These are phyloP conservation scores for Brienomyrus longianalis DNA, from an alignment of 2,113 vertebrate species.

Conservation along the genomic window DNA sequence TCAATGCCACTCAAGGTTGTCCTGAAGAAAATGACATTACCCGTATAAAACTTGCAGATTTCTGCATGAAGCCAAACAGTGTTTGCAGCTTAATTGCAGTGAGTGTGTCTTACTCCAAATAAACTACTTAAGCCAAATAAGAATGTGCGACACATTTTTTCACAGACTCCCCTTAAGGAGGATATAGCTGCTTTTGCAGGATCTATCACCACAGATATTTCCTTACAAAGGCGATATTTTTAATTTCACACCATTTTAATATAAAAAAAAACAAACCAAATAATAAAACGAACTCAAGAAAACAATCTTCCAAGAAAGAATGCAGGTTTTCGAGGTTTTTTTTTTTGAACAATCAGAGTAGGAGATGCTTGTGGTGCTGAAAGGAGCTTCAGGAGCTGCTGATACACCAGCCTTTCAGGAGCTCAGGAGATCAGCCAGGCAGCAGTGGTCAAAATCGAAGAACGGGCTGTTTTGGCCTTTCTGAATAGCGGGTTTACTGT, in stretches of 20 bases:
- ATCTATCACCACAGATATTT: not conserved
- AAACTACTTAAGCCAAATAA: not conserved
- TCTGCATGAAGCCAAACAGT: not conserved
- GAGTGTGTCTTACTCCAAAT: not conserved
- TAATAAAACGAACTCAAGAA: not conserved
- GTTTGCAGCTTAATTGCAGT: not conserved
- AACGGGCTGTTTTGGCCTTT: not conserved
- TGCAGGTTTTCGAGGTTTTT: not conserved
- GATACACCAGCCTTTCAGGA: not conserved
- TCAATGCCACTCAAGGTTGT: conserved; percentile 16
- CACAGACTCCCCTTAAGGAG: not conserved
- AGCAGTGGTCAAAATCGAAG: not conserved
- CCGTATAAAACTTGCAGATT: not conserved
- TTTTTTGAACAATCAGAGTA: not conserved
- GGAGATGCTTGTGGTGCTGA: not conserved
- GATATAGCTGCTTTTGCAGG: not conserved
- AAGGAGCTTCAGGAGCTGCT: not conserved
- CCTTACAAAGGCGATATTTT: conserved; percentile 6
- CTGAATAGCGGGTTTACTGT: not conserved
- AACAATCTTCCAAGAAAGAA: not conserved
- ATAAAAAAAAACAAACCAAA: not conserved
- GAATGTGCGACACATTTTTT: not conserved
- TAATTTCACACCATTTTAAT: conserved; percentile 5
- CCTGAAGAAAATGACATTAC: not conserved
- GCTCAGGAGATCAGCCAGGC: not conserved